A percentile compares a stretch with the other conserved stretches of the same genome.
phyloP scores from a whole-genome alignment of 2,888 invertebrate species.

The Thelaira solivaga region DNA sequence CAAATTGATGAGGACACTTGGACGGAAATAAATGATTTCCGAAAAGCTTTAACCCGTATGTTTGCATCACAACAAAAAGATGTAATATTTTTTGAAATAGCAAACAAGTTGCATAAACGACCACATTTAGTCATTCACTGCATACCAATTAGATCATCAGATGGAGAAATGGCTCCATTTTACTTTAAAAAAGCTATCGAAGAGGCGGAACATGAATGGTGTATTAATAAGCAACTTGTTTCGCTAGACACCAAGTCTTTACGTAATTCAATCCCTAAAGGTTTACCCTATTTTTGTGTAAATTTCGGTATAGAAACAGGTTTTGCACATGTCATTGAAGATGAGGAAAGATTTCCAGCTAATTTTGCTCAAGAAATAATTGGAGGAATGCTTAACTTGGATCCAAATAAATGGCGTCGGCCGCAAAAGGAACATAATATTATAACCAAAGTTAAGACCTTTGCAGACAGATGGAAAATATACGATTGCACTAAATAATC shows the following conservation, averaged over 20 bases:
- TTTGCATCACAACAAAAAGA: constrained; percentile 86
- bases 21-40: constrained; percentile 87
- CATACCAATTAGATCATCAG: constrained; percentile 83
- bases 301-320: constrained; percentile 94
- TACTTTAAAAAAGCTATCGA: constrained; percentile 98
- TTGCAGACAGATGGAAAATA: constrained; percentile 84
- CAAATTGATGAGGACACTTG: constrained; percentile 96
- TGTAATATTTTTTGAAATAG: constrained; percentile 94
- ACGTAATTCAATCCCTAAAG: constrained; percentile 90
- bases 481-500: constrained; percentile 79
- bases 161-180: constrained; percentile 93
- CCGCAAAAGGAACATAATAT: constrained; percentile 81
- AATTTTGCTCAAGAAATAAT: constrained; percentile 97
- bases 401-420: constrained; percentile 90
- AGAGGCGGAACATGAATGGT: constrained; percentile 97
- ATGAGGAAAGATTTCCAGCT: constrained; percentile 89
- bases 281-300: constrained; percentile 95
- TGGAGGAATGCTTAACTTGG: constrained; percentile 94
- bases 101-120: constrained; percentile 83
- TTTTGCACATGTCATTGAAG: constrained; percentile 98
- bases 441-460: constrained; percentile 82
- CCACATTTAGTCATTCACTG: constrained; percentile 94
- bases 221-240: constrained; percentile 93
- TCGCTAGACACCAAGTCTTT: constrained; percentile 84
- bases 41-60: constrained; percentile 87